Evolutionary conservation across 2,113 vertebrate species (phyloP).

Genomic region (Sarotherodon lohbergeri): DNA sequence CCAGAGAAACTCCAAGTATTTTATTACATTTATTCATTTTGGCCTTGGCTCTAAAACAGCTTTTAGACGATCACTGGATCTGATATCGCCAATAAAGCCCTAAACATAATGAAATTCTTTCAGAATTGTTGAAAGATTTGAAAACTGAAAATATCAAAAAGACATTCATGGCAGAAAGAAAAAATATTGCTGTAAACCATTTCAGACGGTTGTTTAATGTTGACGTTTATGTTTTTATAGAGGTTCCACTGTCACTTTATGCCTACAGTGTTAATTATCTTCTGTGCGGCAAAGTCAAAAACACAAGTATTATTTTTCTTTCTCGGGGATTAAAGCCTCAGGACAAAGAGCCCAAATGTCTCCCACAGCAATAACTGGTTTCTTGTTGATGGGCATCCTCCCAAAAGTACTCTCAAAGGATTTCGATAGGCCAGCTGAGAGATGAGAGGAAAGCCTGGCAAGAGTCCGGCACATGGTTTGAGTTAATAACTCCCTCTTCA

Average conservation of each 20-base stretch:
- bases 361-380: neutral
- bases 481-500: conserved; percentile 26
- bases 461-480: conserved; percentile 32
- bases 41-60: neutral
- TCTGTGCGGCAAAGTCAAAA: neutral
- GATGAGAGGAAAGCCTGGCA: conserved; percentile 31
- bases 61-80: neutral
- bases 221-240: neutral
- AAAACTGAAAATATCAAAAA: neutral
- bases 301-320: neutral
- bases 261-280: neutral
- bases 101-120: conserved; percentile 1
- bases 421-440: neutral
- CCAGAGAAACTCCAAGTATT: neutral
- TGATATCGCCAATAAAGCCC: neutral
- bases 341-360: neutral
- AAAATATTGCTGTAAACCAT: neutral
- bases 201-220: neutral
- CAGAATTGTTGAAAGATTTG: neutral
- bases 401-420: conserved; percentile 20
- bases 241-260: neutral
- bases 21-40: neutral
- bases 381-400: neutral
- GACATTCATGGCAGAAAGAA: neutral
- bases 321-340: neutral